Percentiles rank a stretch among this genome's conserved stretches.
These are phyloP conservation scores for Acholoe squamosa DNA, from an alignment of 2,888 invertebrate species.

Conservation along the genomic window DNA sequence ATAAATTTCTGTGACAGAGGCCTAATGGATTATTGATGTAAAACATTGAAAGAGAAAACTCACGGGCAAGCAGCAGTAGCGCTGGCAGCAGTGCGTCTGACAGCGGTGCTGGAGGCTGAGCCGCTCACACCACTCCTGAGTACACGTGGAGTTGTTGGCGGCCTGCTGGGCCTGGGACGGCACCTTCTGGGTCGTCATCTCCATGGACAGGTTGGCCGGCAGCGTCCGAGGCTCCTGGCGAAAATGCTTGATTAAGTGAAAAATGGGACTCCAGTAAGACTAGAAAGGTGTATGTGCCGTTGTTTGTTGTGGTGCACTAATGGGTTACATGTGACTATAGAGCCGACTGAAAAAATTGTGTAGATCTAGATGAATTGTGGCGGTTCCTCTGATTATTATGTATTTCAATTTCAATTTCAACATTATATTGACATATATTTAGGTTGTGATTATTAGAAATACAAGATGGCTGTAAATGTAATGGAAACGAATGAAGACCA, in stretches of 20 bases:
- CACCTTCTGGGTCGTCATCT: constrained; percentile 35
- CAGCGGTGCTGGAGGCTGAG: constrained; percentile 50
- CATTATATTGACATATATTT: no score
- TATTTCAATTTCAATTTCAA: no score
- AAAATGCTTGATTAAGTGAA: constrained; percentile 59
- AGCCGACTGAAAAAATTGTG: no score
- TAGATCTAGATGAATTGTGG: no score
- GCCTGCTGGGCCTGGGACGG: constrained; percentile 29
- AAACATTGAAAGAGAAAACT: neutral
- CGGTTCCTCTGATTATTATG: no score
- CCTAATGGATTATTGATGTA: no score
- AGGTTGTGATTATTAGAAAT: no score
- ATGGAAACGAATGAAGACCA: no score
- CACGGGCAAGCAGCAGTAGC: constrained; percentile 61
- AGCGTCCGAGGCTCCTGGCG: constrained; percentile 62
- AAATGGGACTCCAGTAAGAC: constrained; percentile 31
- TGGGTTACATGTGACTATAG: no score
- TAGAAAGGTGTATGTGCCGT: neutral
- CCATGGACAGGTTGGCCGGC: constrained; percentile 60
- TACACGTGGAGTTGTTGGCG: constrained; percentile 50
- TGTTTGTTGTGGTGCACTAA: constrained; percentile 18
- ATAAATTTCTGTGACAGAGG: no score
- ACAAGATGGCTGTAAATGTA: no score
- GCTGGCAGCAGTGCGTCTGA: constrained; percentile 60
- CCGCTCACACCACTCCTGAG: constrained; percentile 56